Base-by-base conservation (phyloP, 2,797 vertebrate species). In the Dromococcyx pavoninus region DNA sequence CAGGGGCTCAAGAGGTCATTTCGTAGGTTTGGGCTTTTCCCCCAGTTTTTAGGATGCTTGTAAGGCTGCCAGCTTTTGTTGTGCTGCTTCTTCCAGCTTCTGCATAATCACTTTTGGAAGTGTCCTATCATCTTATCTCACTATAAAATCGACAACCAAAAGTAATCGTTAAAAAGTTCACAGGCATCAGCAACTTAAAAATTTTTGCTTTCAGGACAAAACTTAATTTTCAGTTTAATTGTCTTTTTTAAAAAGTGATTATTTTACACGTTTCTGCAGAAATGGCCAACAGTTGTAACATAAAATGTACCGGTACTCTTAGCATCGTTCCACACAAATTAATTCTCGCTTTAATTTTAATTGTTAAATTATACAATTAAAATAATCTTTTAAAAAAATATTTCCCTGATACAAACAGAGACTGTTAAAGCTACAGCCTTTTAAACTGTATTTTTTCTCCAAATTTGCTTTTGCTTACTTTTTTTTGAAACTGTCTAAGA, bases 1-100 rank as follows among this genome's bases (percentile, higher is more conserved):
- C 43, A 8, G 94, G 94, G 94, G 61, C 83, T 97, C 58, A 37
- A 41, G 84, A 90, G 94, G 87, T 91, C 83, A 58, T 79, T 39
- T 41, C n/a, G 25, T 67, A 64, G 43, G 56, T 82, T 62, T 56
- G 91, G 66, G 80, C 71, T 88, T 65, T 61, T 44, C 27, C 6
- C 7, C 2, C 21, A 70, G 58, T n/a, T 33, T 65, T 81, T 21
- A 9, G n/a, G 48, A 35, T 12, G 88, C 44, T 86, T 53, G 22
- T 30, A 46, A 33, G 44, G 57, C 69, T 51, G 54, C 8, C 0
- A 25, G 71, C 85, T 89, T 76, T 93, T 86, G 78, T 91, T 76
- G 67, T 35, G 80, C 90, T 73, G 86, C 91, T 80, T 12, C 60
- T 57, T 51, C 74, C 84, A 67, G 58, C 48, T 37, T 43, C 8